These are phyloP conservation scores for Chrysocyon brachyurus DNA, from an alignment of 2,797 vertebrate genomes.

Conservation along the genomic window DNA sequence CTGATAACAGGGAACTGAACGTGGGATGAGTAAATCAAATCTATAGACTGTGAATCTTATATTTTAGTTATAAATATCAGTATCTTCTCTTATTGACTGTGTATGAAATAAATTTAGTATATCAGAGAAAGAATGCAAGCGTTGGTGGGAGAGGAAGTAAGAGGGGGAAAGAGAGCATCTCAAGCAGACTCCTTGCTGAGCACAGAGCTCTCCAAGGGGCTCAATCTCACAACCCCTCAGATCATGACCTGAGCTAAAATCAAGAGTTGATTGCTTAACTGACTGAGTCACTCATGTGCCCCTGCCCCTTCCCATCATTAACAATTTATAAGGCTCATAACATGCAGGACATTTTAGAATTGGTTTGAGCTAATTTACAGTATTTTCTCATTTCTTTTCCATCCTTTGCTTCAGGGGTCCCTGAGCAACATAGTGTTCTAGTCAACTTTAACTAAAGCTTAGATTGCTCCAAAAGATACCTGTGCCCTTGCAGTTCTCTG, in stretches of 20 bases:
- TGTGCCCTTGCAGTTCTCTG: neutral
- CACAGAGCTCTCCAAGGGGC: neutral
- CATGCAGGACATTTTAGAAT: neutral
- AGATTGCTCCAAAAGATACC: neutral
- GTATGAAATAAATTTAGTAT: neutral
- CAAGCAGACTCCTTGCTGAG: neutral
- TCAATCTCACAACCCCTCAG: neutral
- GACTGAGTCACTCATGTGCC: neutral
- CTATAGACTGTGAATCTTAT: neutral
- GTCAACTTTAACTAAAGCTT: neutral
- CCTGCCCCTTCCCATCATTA: neutral
- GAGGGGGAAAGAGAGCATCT: neutral
- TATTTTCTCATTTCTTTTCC: conserved; percentile 40
- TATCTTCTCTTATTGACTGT: conserved; percentile 13
- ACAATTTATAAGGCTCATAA: conserved; percentile 54
- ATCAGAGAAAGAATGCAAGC: neutral
- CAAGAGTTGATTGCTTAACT: neutral
- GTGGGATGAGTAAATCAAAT: conserved; percentile 47
- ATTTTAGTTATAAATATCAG: conserved; percentile 30
- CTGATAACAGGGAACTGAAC: neutral
- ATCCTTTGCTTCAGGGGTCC: conserved; percentile 1
- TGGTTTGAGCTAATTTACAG: conserved; percentile 44
- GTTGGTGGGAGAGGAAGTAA: neutral
- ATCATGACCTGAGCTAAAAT: neutral
- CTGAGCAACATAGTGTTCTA: neutral